These are phyloP conservation scores for Colius striatus DNA, from an alignment of 2,113 vertebrate genomes.

Conservation along the genomic window DNA sequence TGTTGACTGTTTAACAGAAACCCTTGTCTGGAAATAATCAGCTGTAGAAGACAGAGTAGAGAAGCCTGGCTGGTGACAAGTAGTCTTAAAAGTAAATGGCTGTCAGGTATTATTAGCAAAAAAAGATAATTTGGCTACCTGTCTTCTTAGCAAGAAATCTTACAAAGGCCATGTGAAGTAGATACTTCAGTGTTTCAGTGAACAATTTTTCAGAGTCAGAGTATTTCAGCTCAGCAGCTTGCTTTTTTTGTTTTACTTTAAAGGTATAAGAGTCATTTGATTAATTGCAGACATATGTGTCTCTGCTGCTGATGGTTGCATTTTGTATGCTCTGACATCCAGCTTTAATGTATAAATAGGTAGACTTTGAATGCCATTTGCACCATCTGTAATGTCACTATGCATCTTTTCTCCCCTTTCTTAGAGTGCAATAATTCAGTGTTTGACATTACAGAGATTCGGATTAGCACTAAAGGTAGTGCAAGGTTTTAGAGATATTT, in stretches of 20 bases:
- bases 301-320: neutral
- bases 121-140: neutral
- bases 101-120: neutral
- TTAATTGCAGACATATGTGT: neutral
- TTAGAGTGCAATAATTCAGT: neutral
- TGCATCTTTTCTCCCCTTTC: neutral
- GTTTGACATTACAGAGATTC: neutral
- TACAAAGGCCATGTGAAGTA: neutral
- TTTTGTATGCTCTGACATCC: neutral
- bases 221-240: neutral
- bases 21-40: slow-evolving; percentile 18
- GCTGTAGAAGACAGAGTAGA: neutral
- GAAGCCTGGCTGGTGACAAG: neutral
- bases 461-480: neutral
- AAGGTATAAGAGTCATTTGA: neutral
- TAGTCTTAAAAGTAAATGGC: neutral
- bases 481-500: slow-evolving; percentile 18
- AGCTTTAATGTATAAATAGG: neutral
- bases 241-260: neutral
- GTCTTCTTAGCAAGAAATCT: neutral
- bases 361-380: neutral
- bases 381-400: neutral
- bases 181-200: neutral
- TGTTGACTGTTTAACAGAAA: slow-evolving; percentile 19
- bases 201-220: neutral